Evolutionary conservation across 2,797 vertebrate species (phyloP), one percentile per base, ranked within the genome.

Genomic region (Simalia tracyae): DNA sequence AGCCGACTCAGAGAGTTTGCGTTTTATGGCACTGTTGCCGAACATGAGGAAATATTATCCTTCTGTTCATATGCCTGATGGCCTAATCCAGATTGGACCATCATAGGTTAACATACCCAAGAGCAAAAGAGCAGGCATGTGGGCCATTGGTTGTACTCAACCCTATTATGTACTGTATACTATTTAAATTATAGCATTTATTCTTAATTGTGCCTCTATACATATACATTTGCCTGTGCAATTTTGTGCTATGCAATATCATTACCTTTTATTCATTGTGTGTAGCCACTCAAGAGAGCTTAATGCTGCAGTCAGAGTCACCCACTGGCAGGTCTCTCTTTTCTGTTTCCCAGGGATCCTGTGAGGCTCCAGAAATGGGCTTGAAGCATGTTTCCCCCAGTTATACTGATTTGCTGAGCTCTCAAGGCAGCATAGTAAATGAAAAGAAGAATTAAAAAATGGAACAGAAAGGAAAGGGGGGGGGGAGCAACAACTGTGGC

Each of bases 351-450:
- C 17, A 84, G 26, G 26, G 28, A 42, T 11, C 28, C 7, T 61
- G 64, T 61, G 9, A 91, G 19, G 50, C 92, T 87, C 22, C 28
- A 84, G 57, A 59, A 60, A 91, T 17, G 86, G 66, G 9, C 2
- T 4, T 57, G 7, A 91, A 9, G 28, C 54, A 76, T 90, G 66
- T 11, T 94, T 92, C 86, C 84, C 56, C 84, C 63, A 54, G n/a
- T 28, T 87, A 84, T 94, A 90, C 76, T 12, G 76, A 93, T 66
- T 46, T 76, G 31, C 61, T 93, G 72, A 86, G 57, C 54, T 91
- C 76, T 31, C 28, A 86, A 84, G 92, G 93, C 87, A 91, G 17
- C 28, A 85, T 22, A 91, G 10, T 17, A 64, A 92, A 14, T 86
- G n/a, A 92, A 91, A 88, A 57, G 63, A 85, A 91, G 11, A 88